phyloP scores from a whole-genome alignment of 2,888 invertebrate genomes.

The Parnassius orleans region DNA sequence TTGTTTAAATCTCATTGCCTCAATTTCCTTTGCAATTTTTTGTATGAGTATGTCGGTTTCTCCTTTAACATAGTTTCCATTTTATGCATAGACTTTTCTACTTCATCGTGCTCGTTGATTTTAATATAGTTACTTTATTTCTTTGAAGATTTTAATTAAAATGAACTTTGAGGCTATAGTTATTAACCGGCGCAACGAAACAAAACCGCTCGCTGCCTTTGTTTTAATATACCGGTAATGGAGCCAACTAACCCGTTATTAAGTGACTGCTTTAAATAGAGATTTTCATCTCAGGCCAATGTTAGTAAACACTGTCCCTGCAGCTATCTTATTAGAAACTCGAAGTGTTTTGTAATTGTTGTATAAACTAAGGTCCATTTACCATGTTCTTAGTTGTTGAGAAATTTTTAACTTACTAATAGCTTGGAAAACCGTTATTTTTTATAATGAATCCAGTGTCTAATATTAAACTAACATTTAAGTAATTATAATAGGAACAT shows the following conservation, averaged over 20 bases:
- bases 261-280: conserved; percentile 29
- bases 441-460: background rate
- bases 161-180: conserved; percentile 19
- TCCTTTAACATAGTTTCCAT: background rate
- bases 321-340: conserved; percentile 28
- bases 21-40: too few species aligned
- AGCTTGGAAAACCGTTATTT: background rate
- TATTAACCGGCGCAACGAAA: conserved; percentile 4
- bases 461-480: too few species aligned
- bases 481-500: too few species aligned
- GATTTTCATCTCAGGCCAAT: conserved; percentile 26
- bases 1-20: too few species aligned
- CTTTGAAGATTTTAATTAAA: conserved; percentile 24
- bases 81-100: conserved; percentile 13
- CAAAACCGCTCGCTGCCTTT: conserved; percentile 24
- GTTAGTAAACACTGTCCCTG: conserved; percentile 26
- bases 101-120: conserved; percentile 12
- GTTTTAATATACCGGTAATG: conserved; percentile 29
- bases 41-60: background rate
- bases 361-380: conserved; percentile 23
- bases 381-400: conserved; percentile 7
- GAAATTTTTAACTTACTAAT: background rate
- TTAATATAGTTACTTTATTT: conserved; percentile 24
- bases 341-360: conserved; percentile 30
- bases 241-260: conserved; percentile 27